Evolutionary conservation across 2,888 invertebrate genomes (phyloP), one percentile per base, ranked within the genome.

Genomic region (Clostera curtula): DNA sequence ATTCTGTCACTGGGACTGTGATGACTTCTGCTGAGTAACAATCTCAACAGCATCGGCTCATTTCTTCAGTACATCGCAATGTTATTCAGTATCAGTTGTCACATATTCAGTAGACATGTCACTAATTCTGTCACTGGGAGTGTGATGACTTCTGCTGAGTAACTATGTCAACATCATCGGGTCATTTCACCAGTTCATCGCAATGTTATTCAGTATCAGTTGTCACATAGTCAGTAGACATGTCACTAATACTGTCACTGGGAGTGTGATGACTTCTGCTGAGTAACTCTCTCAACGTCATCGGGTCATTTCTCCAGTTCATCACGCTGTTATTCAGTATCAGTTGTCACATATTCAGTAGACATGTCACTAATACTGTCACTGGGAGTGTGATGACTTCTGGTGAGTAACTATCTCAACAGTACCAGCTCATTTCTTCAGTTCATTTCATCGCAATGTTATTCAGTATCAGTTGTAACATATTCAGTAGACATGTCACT

Each of bases 1-100:
- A 34, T 36, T 43, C 44, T 52, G 44, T 51, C 52, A 50, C 51
- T 54, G 47, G 47, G 43, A 35, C 8, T 26, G 26, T 43, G 41
- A 48, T 43, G 27, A 35, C 32, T 43, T 20, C 19, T 31, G 29
- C 14, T 31, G 31, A 4, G 5, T 11, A 39, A 36, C 19, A 25
- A 12, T 18, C 20, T 6, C 12, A 15, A 16, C 11, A 16, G 4
- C 15, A 15, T n/a, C 14, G 9, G 7, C 5, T 7, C 4, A 4
- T 13, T 12, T 10, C 12, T n/a, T 16, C 3, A 7, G 12, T 7
- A 20, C 20, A n/a, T 12, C 7, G 7, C 19, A 8, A 14, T 27
- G 29, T 29, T 14, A 19, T 23, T 37, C 15, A n/a, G 23, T 17
- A 17, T 11, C 12, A 33, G 35, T 32, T 28, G 24, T 39, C 47